Conservation (phyloP, 2,888 invertebrate genomes). For the Copidosoma aretas region DNA sequence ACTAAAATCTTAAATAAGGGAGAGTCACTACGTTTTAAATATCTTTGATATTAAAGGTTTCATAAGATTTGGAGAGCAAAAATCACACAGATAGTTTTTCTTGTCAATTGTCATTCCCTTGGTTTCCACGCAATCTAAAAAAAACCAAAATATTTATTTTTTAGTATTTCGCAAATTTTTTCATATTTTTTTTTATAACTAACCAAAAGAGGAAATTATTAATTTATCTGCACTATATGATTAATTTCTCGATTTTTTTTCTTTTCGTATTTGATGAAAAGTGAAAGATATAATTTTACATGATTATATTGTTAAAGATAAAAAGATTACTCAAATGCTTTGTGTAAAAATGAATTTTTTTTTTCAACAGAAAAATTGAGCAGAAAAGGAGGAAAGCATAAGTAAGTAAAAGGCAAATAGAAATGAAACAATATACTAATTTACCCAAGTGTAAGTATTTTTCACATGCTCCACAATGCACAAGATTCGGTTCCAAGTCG, state of each 20-base stretch:
- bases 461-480: conserved; percentile 65
- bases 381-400: background rate
- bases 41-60: conserved; percentile 56
- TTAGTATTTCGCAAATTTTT: background rate
- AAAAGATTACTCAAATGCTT: background rate
- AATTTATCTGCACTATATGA: background rate
- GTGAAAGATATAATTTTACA: too few relatives aligned
- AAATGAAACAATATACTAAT: conserved; percentile 25
- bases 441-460: conserved; percentile 66
- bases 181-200: background rate
- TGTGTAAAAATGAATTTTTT: background rate
- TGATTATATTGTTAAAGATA: too few relatives aligned
- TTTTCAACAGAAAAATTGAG: background rate
- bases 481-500: conserved; percentile 67
- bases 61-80: conserved; percentile 54
- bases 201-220: background rate
- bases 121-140: conserved; percentile 60
- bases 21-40: conserved; percentile 48
- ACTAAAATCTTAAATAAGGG: conserved; percentile 2
- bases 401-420: background rate
- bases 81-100: conserved; percentile 60
- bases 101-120: conserved; percentile 56
- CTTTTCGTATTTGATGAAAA: too few relatives aligned
- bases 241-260: too few relatives aligned
- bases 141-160: conserved; percentile 8